Base-by-base conservation (phyloP, 1,140 invertebrate species). In the Leptinotarsa defecta region DNA sequence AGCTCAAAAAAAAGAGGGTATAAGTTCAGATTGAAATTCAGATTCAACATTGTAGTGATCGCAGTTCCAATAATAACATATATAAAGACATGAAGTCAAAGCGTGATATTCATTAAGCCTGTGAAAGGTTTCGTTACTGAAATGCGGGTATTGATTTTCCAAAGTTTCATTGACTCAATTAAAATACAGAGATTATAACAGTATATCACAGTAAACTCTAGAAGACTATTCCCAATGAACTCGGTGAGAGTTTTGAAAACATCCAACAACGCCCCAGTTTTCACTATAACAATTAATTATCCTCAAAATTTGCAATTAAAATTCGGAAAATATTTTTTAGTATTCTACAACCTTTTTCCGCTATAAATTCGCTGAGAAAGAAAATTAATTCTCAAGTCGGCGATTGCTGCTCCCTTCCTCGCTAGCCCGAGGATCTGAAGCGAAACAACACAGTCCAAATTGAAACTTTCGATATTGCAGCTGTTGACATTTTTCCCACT, bases 401-500 rank as follows among this genome's bases (percentile, higher is more conserved):
- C 20, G 49, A 62, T n/a, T 17, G 48, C 52, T 34, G 68, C 27
- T 48, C 52, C 48, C 3, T 43, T 72, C 34, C 57, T 72, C 57
- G 63, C 62, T 27, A 73, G 19, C 34, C 71, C n/a, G 34, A 65
- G 48, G 71, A 73, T 67, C 19, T 62, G 34, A 49, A 65, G 61
- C 71, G 71, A 24, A 48, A 73, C 61, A 64, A 73, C 61, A 20
- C 71, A 24, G 61, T 73, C 57, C 48, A 73, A 73, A 73, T 73
- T 73, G 71, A 64, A 73, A 73, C 17, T 65, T 73, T 73, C 71
- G 71, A 73, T 73, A 73, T 22, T 73, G 71, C 71, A 73, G 71
- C 71, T 73, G 71, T 73, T 73, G 71, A 73, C 71, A 73, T 73
- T 73, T 73, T 67, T 73, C 62, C 71, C 71, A 73, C 71, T 13